Base-by-base conservation (phyloP, 2,113 vertebrate species). In the Ophiodon elongatus region DNA sequence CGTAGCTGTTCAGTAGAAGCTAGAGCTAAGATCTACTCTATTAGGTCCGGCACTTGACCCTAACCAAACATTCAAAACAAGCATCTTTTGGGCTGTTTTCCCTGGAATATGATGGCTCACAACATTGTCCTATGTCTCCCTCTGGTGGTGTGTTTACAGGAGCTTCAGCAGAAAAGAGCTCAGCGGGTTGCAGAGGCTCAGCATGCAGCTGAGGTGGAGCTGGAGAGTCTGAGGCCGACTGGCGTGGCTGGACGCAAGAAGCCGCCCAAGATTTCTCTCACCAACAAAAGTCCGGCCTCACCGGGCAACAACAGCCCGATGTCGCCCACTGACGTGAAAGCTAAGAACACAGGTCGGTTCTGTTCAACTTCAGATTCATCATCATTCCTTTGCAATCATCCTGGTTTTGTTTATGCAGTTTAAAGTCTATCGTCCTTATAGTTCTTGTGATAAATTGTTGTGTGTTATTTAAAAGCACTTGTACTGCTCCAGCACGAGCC, bases 161-260 rank as follows among this genome's bases (percentile, higher is more conserved):
- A 99, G 68, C 94, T 99, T 88, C 97, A 98, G 71, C 96, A 97
- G 92, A 97, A 97, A 86, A 93, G 97, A 69, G 94, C 95, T 4
- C 96, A 95, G 81, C 96, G 94, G 52, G 89, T 88, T 3, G 67
- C 17, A 0, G 96, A 95, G 2, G 15, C 54, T 0, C 95, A 96
- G 65, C 63, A 4, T 15, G 85, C 79, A 0, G 87, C 92, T 0
- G 94, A 95, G 75, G 91, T 80, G 15, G 96, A 96, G 81, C 27
- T 83, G 4, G 88, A 79, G 0, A 76, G 37, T 31, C 65, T 27
- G 62, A 94, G 92, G 85, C 94, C 90, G 63, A 63, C 91, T 5
- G 93, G 90, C 6, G 94, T 50, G 39, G 69, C 4, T 0, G 94
- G 91, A 15, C 94, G 80, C 14, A 96, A 89, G 82, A 96, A 93